These are phyloP conservation scores for Tiliqua scincoides DNA, from an alignment of 2,113 vertebrate species.

Conservation along the genomic window DNA sequence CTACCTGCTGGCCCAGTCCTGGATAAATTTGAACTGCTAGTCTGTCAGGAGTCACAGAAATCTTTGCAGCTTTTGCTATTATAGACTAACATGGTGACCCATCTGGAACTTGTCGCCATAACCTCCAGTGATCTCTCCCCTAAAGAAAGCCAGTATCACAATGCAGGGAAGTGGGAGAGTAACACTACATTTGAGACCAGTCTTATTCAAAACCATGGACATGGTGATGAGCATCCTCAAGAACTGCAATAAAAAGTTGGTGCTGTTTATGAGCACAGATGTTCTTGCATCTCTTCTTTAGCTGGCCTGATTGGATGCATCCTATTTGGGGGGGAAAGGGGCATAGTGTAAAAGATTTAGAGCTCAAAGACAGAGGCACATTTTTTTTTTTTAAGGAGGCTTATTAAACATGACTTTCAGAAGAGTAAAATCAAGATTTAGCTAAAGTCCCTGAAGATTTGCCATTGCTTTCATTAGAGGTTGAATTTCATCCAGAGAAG, in stretches of 20 bases:
- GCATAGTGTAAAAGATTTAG: background rate
- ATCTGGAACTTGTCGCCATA: too few relatives aligned
- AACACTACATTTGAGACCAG: background rate
- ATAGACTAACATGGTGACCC: too few relatives aligned
- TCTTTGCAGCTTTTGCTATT: too few relatives aligned
- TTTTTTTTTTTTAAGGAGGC: background rate
- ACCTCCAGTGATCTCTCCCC: too few relatives aligned
- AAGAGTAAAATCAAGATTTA: background rate
- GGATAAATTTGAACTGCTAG: too few relatives aligned
- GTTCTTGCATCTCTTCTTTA: background rate
- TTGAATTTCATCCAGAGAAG: conserved; percentile 4
- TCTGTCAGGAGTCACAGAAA: too few relatives aligned
- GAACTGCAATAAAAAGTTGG: background rate
- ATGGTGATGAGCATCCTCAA: background rate
- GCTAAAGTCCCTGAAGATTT: conserved; percentile 4
- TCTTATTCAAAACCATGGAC: background rate
- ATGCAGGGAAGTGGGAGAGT: too few relatives aligned
- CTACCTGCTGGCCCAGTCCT: too few relatives aligned
- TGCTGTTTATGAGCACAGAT: background rate
- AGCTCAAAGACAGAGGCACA: background rate
- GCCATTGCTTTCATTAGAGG: background rate
- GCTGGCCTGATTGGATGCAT: background rate
- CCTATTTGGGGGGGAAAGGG: background rate
- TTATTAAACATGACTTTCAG: background rate
- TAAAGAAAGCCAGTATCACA: too few relatives aligned